A percentile compares a stretch with the other conserved stretches of the same genome.
These are phyloP conservation scores for Boleophthalmus pectinirostris DNA, from an alignment of 2,113 vertebrate species.

Conservation along the genomic window DNA sequence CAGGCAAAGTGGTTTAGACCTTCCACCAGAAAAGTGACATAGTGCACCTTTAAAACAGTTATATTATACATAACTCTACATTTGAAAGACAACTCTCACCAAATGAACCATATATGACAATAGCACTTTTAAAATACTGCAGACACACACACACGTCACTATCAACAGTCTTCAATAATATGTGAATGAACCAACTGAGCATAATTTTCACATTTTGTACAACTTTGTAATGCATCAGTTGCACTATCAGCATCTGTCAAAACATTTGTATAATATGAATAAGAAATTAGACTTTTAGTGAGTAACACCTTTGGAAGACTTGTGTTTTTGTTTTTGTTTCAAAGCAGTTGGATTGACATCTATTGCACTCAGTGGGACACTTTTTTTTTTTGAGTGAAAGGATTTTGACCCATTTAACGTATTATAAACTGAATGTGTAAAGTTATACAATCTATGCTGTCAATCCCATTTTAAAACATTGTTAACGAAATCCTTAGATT, in stretches of 20 bases:
- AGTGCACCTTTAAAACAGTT: background rate
- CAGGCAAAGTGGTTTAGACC: no score
- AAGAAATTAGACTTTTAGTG: conserved; percentile 32
- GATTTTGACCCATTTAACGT: no score
- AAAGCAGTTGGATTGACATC: background rate
- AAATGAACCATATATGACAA: conserved; percentile 20
- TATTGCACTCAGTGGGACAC: background rate
- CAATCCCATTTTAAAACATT: no score
- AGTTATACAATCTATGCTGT: no score
- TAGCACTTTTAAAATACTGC: conserved; percentile 16
- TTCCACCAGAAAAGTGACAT: no score
- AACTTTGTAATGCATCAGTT: conserved; percentile 48
- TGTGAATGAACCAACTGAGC: conserved; percentile 21
- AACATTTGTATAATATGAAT: conserved; percentile 49
- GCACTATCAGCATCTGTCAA: conserved; percentile 15
- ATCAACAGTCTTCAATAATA: conserved; percentile 34
- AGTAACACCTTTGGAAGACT: conserved; percentile 53
- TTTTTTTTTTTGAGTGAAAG: background rate
- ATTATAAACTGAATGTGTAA: background rate
- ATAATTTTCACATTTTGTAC: conserved; percentile 2
- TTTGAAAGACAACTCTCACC: conserved; percentile 26
- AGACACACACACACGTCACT: conserved; percentile 18
- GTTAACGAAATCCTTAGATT: no score
- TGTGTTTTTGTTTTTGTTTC: background rate
- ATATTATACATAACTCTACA: conserved; percentile 15